phyloP scores from a whole-genome alignment of 92 coral and sea anemone genomes.

The Heliopora coerulea region DNA sequence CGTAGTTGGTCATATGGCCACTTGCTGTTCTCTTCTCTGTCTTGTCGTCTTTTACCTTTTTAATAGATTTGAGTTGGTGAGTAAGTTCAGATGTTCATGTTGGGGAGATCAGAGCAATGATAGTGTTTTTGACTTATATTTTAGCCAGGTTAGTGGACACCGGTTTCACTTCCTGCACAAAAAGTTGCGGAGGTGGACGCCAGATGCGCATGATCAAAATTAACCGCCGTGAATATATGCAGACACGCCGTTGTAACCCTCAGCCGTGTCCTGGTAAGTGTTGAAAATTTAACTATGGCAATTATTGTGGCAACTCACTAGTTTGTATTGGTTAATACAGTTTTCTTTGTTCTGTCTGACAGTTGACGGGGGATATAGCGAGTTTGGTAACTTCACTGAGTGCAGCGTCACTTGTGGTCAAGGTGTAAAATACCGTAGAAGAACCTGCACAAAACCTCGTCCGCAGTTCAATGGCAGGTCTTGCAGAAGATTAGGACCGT shows the following conservation, averaged over 20 bases:
- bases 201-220: conserved; percentile 92
- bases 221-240: conserved; percentile 85
- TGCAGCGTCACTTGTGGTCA: conserved; percentile 94
- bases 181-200: conserved; percentile 89
- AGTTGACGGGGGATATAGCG: conserved; percentile 88
- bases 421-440: conserved; percentile 82
- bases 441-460: conserved; percentile 73
- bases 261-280: conserved; percentile 82
- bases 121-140: background rate
- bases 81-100: no score
- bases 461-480: conserved; percentile 82
- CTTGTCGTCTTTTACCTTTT: no score
- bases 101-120: no score
- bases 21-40: no score
- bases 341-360: background rate
- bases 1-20: no score
- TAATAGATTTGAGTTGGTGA: no score
- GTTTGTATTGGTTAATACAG: background rate
- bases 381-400: conserved; percentile 74
- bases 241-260: conserved; percentile 76
- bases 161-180: conserved; percentile 81
- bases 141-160: conserved; percentile 82
- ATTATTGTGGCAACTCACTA: no score
- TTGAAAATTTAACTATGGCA: no score
- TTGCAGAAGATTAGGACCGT: conserved; percentile 74